These are phyloP conservation scores for Platyrinchus mystaceus DNA, from an alignment of 2,797 vertebrate genomes.

Conservation along the genomic window DNA sequence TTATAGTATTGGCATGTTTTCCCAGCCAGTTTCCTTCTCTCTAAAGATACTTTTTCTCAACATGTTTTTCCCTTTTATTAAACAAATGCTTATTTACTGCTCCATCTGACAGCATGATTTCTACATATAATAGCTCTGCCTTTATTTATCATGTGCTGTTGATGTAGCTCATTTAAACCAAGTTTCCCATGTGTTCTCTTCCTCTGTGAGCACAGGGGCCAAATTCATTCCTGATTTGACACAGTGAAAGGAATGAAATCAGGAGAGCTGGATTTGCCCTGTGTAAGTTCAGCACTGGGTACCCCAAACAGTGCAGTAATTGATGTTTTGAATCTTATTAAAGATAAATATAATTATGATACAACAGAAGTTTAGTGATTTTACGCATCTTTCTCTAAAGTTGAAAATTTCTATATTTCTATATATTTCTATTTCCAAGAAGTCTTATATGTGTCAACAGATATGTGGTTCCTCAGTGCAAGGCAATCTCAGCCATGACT, in stretches of 20 bases:
- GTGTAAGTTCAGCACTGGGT: too few species aligned
- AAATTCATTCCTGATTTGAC: background rate
- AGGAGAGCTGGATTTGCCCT: background rate
- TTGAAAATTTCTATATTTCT: background rate
- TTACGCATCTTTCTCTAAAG: background rate
- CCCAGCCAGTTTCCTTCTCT: background rate
- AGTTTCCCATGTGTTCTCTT: background rate
- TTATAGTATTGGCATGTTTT: background rate
- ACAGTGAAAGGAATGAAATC: background rate
- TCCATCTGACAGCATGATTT: background rate
- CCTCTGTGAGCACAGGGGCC: background rate
- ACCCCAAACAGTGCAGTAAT: background rate
- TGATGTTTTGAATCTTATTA: background rate
- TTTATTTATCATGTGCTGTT: background rate
- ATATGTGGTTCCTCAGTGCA: background rate
- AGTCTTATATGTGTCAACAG: background rate
- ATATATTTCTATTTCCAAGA: background rate
- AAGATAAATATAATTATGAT: background rate
- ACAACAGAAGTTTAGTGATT: background rate
- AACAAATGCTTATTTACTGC: background rate
- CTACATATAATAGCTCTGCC: background rate
- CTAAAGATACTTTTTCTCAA: background rate
- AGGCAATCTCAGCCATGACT: background rate
- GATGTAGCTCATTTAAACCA: background rate
- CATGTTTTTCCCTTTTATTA: background rate